Base-by-base conservation (phyloP, 2,113 vertebrate species). In the Polypterus bichir region DNA sequence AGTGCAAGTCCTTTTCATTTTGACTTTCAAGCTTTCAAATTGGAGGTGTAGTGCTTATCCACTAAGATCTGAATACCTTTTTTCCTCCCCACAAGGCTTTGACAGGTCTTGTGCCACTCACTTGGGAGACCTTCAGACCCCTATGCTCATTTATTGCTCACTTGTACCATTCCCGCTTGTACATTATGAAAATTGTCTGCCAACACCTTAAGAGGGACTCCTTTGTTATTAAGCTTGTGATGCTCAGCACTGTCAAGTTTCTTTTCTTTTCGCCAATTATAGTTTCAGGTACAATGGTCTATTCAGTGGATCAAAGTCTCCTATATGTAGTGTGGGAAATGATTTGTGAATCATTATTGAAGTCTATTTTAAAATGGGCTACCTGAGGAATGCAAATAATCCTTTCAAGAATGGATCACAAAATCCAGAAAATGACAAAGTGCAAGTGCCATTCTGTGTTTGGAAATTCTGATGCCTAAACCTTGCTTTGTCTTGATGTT, bases 141-240 rank as follows among this genome's bases (percentile, higher is more conserved):
- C 86, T 70, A 68, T 71, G 87, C 93, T 97, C 94, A 96, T 97
- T 98, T 98, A 88, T 77, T 76, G 86, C 87, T 91, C 85, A 85
- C 88, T 82, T 80, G 85, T 88, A 80, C 84, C 83, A 78, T 88
- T 86, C 90, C 85, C 79, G 83, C 89, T 85, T 85, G 82, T 89
- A 84, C 91, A 95, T 98, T 97, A 97, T 97, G 92, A 97, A 97
- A 95, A 97, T 97, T 89, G 89, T 92, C 90, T 93, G 92, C 95
- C 94, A 90, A 91, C 86, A 88, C 86, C 89, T 89, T 83, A 88
- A 88, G 88, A 87, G 89, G 88, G 86, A 86, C 83, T 84, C 91
- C 91, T 97, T 97, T 97, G 92, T 97, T 97, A 93, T 92, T 89
- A 81, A 84, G 89, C 91, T 88, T 90, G 86, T 89, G 90, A 86